These are phyloP conservation scores for Pempheris klunzingeri DNA, from an alignment of 2,797 vertebrate genomes.

Conservation along the genomic window DNA sequence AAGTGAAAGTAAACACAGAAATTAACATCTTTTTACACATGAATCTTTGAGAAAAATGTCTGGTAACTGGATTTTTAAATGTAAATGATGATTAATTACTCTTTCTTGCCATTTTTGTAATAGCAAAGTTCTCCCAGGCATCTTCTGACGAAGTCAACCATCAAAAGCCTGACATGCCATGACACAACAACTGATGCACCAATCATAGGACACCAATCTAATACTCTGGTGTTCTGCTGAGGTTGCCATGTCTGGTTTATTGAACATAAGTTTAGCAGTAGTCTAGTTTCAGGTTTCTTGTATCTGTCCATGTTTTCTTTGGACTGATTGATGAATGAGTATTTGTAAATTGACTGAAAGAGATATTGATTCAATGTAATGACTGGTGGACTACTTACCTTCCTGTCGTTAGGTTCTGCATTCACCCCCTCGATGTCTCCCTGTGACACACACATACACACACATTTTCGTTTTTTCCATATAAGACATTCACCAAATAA, in stretches of 20 bases:
- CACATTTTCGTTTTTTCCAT: too few species aligned
- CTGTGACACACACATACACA: constrained; percentile 55
- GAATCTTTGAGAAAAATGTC: too few species aligned
- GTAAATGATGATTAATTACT: too few species aligned
- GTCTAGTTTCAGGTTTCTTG: neutral
- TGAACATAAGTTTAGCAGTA: neutral
- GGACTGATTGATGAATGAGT: neutral
- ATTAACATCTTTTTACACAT: too few species aligned
- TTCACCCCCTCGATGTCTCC: constrained; percentile 69
- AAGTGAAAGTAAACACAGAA: too few species aligned
- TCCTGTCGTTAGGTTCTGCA: constrained; percentile 72
- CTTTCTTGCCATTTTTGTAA: neutral
- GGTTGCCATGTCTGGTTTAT: neutral
- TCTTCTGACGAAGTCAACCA: neutral
- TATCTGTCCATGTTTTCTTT: neutral
- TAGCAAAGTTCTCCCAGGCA: too few species aligned
- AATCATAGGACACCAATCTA: neutral
- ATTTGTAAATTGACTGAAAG: neutral
- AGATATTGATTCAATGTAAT: constrained; percentile 3
- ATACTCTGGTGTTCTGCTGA: neutral
- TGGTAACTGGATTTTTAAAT: too few species aligned
- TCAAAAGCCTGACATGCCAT: neutral
- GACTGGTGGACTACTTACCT: constrained; percentile 58
- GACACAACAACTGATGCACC: neutral
- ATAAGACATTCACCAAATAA: neutral